Evolutionary conservation across 2,113 vertebrate species (phyloP).

Genomic region (Panurus biarmicus): DNA sequence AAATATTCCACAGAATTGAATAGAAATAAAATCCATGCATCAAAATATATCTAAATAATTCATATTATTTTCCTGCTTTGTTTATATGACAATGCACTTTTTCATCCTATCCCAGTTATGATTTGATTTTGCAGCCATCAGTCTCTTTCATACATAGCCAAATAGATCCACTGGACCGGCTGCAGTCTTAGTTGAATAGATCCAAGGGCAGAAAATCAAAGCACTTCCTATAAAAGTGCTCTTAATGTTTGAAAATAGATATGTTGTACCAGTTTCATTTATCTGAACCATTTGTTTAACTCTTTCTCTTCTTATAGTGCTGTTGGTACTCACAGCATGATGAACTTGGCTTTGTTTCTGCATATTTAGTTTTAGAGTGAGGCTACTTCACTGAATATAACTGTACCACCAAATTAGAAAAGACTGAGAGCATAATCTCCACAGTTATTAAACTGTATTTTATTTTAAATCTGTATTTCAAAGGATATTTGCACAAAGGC

Average conservation of each 20-base stretch:
- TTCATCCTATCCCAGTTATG: neutral
- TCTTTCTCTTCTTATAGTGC: neutral
- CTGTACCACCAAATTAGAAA: neutral
- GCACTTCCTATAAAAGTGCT: neutral
- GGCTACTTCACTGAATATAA: neutral
- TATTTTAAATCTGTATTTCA: neutral
- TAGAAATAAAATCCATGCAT: neutral
- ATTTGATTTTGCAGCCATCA: neutral
- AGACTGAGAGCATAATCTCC: neutral
- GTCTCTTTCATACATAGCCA: neutral
- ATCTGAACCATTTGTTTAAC: conserved; percentile 18
- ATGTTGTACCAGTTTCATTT: neutral
- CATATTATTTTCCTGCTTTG: neutral
- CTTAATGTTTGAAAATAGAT: conserved; percentile 12
- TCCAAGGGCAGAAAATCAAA: neutral
- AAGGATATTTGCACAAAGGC: neutral
- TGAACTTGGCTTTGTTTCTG: neutral
- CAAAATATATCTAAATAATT: neutral
- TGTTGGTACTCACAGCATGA: neutral
- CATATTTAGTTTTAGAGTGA: neutral
- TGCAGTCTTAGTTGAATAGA: neutral
- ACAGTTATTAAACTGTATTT: neutral
- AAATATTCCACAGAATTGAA: neutral
- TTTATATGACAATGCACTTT: neutral
- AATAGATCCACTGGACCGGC: neutral